Conservation (phyloP, 2,797 vertebrate species). For the Nothura maculosa region DNA sequence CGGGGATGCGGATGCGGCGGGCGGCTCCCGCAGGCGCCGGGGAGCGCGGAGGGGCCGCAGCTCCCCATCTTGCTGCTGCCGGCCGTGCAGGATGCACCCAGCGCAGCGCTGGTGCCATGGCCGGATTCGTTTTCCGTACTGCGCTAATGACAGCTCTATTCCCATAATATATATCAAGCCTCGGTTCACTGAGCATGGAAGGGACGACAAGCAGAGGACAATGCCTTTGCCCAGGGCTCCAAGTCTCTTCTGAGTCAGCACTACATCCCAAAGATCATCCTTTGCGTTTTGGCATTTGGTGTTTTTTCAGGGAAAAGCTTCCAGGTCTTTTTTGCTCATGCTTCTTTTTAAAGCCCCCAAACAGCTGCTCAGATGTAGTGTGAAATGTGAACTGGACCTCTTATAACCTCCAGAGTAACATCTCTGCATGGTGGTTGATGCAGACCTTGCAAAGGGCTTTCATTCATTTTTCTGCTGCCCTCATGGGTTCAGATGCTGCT, state of each 20-base stretch:
- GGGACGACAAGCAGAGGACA: neutral
- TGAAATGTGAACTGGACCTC: neutral
- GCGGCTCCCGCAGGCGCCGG: neutral
- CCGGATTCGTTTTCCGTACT: neutral
- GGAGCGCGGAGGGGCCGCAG: fast-evolving
- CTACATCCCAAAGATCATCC: neutral
- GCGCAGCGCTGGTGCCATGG: neutral
- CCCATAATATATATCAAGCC: neutral
- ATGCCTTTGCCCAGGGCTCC: neutral
- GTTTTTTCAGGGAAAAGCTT: neutral
- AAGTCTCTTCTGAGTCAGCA: neutral
- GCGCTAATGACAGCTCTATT: neutral
- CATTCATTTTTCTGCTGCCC: neutral
- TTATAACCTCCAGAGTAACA: neutral
- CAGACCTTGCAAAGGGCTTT: neutral
- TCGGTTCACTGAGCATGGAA: neutral
- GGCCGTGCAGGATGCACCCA: neutral
- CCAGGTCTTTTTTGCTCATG: neutral
- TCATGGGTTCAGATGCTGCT: neutral
- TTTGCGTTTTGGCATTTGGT: neutral
- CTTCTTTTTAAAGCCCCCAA: neutral
- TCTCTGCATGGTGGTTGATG: neutral
- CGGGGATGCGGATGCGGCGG: neutral
- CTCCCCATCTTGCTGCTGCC: neutral
- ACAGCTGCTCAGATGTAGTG: neutral